Evolutionary conservation across 1,140 invertebrate genomes (phyloP).

Genomic region (Caerostris extrusa): DNA sequence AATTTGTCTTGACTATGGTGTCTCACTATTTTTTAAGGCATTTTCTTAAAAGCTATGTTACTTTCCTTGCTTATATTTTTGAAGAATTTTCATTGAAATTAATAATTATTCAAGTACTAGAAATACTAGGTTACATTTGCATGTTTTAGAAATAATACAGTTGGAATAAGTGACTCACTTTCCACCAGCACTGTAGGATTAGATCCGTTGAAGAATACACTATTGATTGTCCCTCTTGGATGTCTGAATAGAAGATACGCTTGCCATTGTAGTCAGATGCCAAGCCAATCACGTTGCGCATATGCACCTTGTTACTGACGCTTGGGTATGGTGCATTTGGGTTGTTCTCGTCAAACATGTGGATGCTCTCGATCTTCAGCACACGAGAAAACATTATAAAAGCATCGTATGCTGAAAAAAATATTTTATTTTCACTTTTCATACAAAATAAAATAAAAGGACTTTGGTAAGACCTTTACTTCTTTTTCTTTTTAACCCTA

Average conservation of each 20-base stretch:
- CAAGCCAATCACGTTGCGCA: constrained; percentile 92
- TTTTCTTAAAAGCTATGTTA: too few relatives aligned
- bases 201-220: constrained; percentile 91
- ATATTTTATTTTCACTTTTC: background rate
- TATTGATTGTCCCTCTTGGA: constrained; percentile 91
- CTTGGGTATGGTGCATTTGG: constrained; percentile 87
- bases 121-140: too few relatives aligned
- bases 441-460: too few relatives aligned
- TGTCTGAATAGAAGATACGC: constrained; percentile 92
- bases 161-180: constrained; percentile 82
- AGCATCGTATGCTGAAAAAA: constrained; percentile 86
- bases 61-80: background rate
- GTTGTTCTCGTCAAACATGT: constrained; percentile 87
- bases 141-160: too few relatives aligned
- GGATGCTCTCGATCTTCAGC: constrained; percentile 88
- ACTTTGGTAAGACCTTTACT: too few relatives aligned
- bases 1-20: too few relatives aligned
- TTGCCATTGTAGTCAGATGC: constrained; percentile 88
- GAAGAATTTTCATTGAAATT: background rate
- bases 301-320: constrained; percentile 87
- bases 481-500: too few relatives aligned
- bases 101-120: too few relatives aligned
- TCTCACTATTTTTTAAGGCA: too few relatives aligned
- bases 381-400: constrained; percentile 90
- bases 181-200: constrained; percentile 87